phyloP scores from a whole-genome alignment of 2,888 invertebrate species.

The Rhingia campestris region DNA sequence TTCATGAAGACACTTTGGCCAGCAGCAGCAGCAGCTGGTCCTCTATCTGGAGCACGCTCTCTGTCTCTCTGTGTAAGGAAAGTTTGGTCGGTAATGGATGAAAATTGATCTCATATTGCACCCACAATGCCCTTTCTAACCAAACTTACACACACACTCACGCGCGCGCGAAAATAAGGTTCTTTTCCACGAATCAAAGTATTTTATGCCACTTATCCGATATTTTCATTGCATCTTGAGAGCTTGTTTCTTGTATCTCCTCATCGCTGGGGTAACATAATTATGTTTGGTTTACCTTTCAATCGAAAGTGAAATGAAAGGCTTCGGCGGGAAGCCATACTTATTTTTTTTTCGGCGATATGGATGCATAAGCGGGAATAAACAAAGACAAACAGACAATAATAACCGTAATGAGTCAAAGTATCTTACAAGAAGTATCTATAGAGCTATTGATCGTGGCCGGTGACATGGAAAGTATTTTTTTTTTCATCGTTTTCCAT shows the following conservation, averaged over 20 bases:
- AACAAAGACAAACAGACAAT: constrained; percentile 44
- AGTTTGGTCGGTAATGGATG: background rate
- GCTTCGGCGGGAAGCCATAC: constrained; percentile 43
- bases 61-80: constrained; percentile 24
- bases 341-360: constrained; percentile 60
- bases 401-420: constrained; percentile 70
- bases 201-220: constrained; percentile 21
- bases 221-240: constrained; percentile 5
- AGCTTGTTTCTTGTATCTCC: background rate
- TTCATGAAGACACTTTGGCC: constrained; percentile 49
- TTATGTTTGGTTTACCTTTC: constrained; percentile 57
- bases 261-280: background rate
- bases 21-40: constrained; percentile 25
- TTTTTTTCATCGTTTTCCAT: constrained; percentile 19
- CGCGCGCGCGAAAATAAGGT: constrained; percentile 27
- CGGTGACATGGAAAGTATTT: constrained; percentile 48
- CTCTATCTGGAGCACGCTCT: constrained; percentile 36
- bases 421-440: constrained; percentile 45
- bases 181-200: constrained; percentile 20
- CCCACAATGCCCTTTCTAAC: constrained; percentile 61
- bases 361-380: constrained; percentile 42
- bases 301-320: constrained; percentile 73
- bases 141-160: background rate
- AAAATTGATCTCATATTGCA: constrained; percentile 68
- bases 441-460: constrained; percentile 38